phyloP scores from a whole-genome alignment of 2,797 vertebrate species.

The Cygnus olor region DNA sequence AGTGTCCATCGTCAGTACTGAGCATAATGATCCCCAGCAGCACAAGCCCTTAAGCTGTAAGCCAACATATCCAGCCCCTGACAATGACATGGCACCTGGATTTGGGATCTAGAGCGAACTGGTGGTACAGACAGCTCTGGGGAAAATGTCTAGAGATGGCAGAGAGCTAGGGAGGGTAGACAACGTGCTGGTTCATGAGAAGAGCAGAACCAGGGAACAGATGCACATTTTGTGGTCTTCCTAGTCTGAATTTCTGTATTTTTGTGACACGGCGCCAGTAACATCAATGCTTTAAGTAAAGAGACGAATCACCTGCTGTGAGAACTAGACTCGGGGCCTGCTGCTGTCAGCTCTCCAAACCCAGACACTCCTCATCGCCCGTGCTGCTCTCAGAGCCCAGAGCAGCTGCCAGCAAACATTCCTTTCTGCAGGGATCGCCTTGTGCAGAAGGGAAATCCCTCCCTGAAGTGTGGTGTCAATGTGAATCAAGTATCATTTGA shows the following conservation, averaged over 20 bases:
- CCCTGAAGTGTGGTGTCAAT: background rate
- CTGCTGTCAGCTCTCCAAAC: background rate
- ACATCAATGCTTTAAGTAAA: background rate
- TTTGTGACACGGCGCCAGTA: background rate
- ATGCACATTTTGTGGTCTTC: background rate
- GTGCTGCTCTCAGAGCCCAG: background rate
- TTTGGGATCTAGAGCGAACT: background rate
- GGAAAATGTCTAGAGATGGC: background rate
- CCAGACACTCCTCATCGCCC: background rate
- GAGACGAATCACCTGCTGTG: background rate
- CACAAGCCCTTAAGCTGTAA: background rate
- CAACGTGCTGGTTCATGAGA: background rate
- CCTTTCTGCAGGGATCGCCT: background rate
- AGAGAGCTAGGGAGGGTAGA: background rate
- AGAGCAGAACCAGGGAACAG: background rate
- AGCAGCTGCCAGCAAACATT: background rate
- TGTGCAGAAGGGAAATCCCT: background rate
- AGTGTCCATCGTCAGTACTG: background rate
- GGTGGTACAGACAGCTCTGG: background rate
- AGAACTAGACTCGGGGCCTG: background rate
- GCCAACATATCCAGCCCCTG: background rate
- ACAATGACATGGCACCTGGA: background rate
- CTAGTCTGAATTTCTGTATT: background rate
- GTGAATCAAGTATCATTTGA: rapidly evolving
- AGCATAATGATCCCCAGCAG: background rate